Conservation (phyloP, 2,797 vertebrate genomes). For the Bradypus variegatus region DNA sequence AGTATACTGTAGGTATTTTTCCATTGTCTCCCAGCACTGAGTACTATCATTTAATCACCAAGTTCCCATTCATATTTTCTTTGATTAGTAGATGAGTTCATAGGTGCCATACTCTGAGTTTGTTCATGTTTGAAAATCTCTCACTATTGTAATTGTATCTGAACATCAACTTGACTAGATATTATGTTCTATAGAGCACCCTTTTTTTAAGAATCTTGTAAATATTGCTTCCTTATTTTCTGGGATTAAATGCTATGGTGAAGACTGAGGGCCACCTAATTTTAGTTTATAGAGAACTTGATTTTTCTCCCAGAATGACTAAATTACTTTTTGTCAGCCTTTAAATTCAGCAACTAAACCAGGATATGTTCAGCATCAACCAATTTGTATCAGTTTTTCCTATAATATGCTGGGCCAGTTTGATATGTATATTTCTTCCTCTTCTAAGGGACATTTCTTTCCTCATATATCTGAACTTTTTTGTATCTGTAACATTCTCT, state of each 20-base stretch:
- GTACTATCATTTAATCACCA: background rate
- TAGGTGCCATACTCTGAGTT: background rate
- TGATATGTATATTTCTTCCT: background rate
- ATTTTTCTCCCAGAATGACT: conserved; percentile 7
- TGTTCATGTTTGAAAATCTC: background rate
- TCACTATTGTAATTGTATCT: background rate
- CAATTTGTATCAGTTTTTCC: background rate
- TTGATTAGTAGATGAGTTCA: background rate
- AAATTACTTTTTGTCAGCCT: background rate
- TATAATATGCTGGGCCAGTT: background rate
- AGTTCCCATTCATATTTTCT: background rate
- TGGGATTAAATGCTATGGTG: background rate
- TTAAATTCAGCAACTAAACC: conserved; percentile 19
- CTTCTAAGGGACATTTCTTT: background rate
- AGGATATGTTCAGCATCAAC: background rate
- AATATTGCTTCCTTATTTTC: background rate
- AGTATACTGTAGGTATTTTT: background rate
- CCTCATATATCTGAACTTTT: background rate
- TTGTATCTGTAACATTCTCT: background rate
- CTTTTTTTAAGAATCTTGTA: background rate
- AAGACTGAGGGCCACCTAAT: background rate
- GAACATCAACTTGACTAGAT: background rate
- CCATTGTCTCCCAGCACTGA: background rate
- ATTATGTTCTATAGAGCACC: background rate
- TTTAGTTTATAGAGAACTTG: conserved; percentile 8